phyloP scores from a whole-genome alignment of 2,797 vertebrate species.

The Limnodromus scolopaceus region DNA sequence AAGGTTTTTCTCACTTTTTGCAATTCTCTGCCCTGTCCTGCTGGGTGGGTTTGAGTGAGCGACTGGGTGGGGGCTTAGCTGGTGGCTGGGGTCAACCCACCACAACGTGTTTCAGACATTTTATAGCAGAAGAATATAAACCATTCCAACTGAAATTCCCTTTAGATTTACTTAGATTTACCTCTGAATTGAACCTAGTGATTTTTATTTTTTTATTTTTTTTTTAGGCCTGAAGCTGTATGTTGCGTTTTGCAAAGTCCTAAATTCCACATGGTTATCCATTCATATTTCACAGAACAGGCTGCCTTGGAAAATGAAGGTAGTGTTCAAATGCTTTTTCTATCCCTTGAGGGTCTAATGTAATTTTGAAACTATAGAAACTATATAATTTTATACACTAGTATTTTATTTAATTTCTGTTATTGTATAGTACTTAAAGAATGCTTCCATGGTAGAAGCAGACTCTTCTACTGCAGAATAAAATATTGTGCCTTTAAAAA shows the following conservation, averaged over 20 bases:
- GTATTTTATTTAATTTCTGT: constrained; percentile 6
- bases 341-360: not conserved
- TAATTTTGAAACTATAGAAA: not conserved
- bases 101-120: not conserved
- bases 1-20: not conserved
- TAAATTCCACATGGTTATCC: not conserved
- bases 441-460: not conserved
- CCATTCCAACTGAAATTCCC: not conserved
- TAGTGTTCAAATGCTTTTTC: not conserved
- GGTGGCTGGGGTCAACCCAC: not conserved
- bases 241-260: not conserved
- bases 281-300: not conserved
- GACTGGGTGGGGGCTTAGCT: not conserved
- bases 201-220: not conserved
- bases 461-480: not conserved
- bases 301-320: not conserved
- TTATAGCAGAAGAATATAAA: not conserved
- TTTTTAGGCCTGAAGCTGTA: not conserved
- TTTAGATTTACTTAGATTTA: not conserved
- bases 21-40: not conserved
- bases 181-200: not conserved
- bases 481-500: not conserved
- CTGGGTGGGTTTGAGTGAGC: not conserved
- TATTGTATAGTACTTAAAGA: not conserved
- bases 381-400: not conserved